Conservation (phyloP, 2,113 vertebrate species). For the Tiliqua scincoides region DNA sequence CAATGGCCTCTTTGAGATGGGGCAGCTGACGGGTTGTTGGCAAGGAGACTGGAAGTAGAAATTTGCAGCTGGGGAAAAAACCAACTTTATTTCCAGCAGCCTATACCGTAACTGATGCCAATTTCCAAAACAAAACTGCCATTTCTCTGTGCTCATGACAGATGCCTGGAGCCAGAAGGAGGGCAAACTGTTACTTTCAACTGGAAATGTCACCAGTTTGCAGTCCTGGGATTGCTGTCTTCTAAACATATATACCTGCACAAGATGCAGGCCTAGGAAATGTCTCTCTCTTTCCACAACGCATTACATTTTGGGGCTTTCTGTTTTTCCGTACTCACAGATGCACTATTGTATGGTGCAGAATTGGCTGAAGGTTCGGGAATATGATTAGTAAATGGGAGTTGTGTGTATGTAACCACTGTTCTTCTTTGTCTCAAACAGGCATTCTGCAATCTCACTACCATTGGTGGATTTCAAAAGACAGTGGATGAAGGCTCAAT, state of each 20-base stretch:
- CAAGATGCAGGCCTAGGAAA: background rate
- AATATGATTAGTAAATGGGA: background rate
- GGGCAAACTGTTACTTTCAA: conserved; percentile 63
- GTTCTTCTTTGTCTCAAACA: background rate
- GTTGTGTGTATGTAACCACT: background rate
- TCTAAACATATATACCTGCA: rapidly evolving
- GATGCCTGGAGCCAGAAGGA: conserved; percentile 75
- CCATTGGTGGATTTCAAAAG: background rate
- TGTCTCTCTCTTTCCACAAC: background rate
- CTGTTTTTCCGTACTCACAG: background rate
- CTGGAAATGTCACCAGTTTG: conserved; percentile 43
- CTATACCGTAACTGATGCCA: conserved; percentile 69
- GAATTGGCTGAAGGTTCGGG: background rate
- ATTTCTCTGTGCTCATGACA: conserved; percentile 72
- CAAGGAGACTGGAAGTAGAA: conserved; percentile 72
- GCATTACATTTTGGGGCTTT: rapidly evolving
- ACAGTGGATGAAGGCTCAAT: background rate
- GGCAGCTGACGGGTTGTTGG: conserved; percentile 77
- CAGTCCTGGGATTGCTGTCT: background rate
- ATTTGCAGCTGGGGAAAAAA: conserved; percentile 76
- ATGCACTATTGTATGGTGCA: background rate
- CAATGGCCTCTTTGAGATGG: conserved; percentile 80
- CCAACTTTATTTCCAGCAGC: conserved; percentile 78
- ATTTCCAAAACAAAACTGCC: conserved; percentile 81
- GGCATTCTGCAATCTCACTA: background rate